Evolutionary conservation across 2,888 invertebrate species (phyloP).

Genomic region (Drosophila ezoana): DNA sequence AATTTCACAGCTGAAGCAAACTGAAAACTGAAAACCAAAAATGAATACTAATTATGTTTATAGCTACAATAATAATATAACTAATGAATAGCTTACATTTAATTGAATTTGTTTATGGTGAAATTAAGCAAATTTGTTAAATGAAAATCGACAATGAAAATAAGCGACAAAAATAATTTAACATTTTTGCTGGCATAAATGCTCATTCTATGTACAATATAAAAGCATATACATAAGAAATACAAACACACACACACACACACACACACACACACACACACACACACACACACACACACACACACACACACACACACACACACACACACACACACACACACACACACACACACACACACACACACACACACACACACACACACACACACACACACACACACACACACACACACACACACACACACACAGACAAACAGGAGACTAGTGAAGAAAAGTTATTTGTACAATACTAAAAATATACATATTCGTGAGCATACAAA

Average conservation of each 20-base stretch:
- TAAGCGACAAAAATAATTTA: constrained; percentile 19
- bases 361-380: neutral
- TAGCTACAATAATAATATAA: constrained; percentile 30
- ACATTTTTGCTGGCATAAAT: constrained; percentile 49
- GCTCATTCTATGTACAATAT: constrained; percentile 71
- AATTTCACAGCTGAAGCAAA: constrained; percentile 36
- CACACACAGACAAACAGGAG: neutral
- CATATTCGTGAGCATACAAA: constrained; percentile 1
- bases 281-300: neutral
- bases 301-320: constrained; percentile 10
- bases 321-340: constrained; percentile 2
- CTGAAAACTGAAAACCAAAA: constrained; percentile 18
- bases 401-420: constrained; percentile 10
- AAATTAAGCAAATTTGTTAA: constrained; percentile 10
- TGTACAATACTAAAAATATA: constrained; percentile 29
- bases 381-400: neutral
- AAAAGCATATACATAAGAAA: constrained; percentile 38
- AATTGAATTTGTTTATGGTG: constrained; percentile 29
- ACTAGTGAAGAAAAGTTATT: constrained; percentile 12
- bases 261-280: neutral
- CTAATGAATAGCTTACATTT: constrained; percentile 20
- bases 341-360: constrained; percentile 3
- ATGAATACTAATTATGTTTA: constrained; percentile 29
- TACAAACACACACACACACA: constrained; percentile 1
- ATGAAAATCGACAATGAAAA: constrained; percentile 25